Percentiles rank a stretch among this genome's conserved stretches.
Conservation (phyloP, 1,140 invertebrate genomes). For the Drosophila setifemur region DNA sequence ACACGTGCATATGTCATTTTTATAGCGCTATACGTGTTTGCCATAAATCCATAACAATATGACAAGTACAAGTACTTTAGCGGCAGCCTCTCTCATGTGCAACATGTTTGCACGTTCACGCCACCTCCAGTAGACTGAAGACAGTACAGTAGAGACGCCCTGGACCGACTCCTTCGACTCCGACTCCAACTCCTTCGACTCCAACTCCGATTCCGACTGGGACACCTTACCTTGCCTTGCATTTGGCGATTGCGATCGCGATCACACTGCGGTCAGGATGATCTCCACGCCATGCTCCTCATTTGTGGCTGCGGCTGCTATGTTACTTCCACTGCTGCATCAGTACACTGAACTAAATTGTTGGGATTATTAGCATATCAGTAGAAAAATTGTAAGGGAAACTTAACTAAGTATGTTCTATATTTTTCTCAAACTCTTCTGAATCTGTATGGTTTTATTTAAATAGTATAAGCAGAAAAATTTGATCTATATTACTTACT, state of each 20-base stretch:
- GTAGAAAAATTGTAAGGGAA: no score
- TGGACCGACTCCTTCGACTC: constrained; percentile 24
- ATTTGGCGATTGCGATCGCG: constrained; percentile 69
- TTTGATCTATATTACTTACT: background rate
- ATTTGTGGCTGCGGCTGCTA: constrained; percentile 57
- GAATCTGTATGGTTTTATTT: no score
- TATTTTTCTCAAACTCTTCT: no score
- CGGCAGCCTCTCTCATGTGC: constrained; percentile 81
- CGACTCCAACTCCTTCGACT: constrained; percentile 12
- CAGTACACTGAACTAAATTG: background rate
- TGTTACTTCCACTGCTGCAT: constrained; percentile 31
- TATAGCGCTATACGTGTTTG: constrained; percentile 78
- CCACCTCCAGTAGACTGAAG: constrained; percentile 43
- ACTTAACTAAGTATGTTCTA: no score
- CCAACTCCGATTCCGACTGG: constrained; percentile 24
- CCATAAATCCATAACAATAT: constrained; percentile 83
- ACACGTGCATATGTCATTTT: constrained; percentile 79
- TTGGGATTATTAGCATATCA: background rate
- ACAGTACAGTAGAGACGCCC: constrained; percentile 42
- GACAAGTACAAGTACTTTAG: constrained; percentile 83
- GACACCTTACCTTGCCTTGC: constrained; percentile 48
- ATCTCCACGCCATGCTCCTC: constrained; percentile 50
- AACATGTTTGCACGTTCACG: constrained; percentile 81
- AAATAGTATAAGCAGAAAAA: no score
- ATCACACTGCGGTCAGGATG: constrained; percentile 57